These are phyloP conservation scores for Solenodon paradoxus DNA, from an alignment of 2,113 vertebrate species.

Conservation along the genomic window DNA sequence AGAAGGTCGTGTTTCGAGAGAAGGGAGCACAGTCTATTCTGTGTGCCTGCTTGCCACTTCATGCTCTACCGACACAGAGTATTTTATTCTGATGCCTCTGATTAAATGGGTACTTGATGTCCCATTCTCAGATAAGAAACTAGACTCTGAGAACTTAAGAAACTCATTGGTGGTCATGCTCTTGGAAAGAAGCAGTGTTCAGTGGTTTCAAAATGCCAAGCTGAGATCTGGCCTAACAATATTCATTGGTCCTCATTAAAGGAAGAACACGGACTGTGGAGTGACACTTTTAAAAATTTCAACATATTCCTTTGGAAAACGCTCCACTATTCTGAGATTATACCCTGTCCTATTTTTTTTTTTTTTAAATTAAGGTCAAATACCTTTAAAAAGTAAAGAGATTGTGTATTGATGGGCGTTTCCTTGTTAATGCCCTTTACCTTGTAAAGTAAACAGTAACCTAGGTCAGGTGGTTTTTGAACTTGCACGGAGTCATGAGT, in stretches of 20 bases:
- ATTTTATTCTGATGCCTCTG: neutral
- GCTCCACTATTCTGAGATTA: neutral
- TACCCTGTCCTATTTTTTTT: neutral
- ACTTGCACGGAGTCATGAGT: neutral
- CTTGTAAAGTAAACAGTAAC: neutral
- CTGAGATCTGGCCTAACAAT: neutral
- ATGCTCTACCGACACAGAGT: neutral
- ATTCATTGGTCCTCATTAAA: neutral
- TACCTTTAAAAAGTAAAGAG: slow-evolving; percentile 2
- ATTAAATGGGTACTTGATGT: neutral
- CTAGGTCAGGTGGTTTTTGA: neutral
- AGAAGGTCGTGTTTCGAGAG: neutral
- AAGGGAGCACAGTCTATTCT: neutral
- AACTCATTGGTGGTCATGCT: neutral
- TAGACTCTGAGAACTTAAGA: neutral
- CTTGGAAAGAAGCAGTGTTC: neutral
- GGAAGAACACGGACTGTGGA: neutral
- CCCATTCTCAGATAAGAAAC: neutral
- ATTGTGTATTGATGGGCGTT: neutral
- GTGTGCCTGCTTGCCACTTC: neutral
- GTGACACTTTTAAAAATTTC: neutral
- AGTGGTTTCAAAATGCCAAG: neutral
- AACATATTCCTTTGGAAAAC: neutral
- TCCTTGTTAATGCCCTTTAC: neutral
- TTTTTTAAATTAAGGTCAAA: neutral